Base-by-base conservation (phyloP, 2,888 invertebrate species). In the Phragmatobia fuliginosa region DNA sequence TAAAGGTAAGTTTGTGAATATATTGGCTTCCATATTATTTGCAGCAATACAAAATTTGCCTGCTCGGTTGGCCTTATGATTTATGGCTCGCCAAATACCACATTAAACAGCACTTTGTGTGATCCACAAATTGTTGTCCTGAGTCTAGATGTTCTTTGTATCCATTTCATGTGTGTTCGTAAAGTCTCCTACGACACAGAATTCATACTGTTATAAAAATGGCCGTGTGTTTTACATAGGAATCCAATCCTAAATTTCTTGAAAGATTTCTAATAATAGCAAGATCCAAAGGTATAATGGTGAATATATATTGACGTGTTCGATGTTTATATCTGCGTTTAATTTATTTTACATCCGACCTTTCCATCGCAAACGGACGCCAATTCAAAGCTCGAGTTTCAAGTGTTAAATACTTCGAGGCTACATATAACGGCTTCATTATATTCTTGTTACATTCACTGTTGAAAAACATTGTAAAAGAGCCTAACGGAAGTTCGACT, bases 341-440 rank as follows among this genome's bases (percentile, higher is more conserved):
- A 75, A 73, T 82, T 77, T 71, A 80, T 65, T 82, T 80, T 71
- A 80, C 63, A 56, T 14, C 63, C 36, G 66, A 73, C 72, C 78
- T 80, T 80, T 77, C 60, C 32, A 31, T 65, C 52, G 16, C 58
- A 33, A 62, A 67, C 65, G 38, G 45, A 66, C 68, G 63, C 25
- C 60, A 49, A 64, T 64, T 71, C 68, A 67, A 61, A 75, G 66
- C 67, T 65, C 66, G 58, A 76, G 65, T 72, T 71, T 60, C 58
- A 80, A 75, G 65, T 72, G 75, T 71, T 75, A 82, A 76, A 80
- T 74, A 76, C 71, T 73, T 68, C 68, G 74, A 80, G 78, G 79
- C 76, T 69, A 72, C 65, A 77, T 63, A 78, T 78, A 82, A 75
- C 76, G 71, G 71, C 62, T 71, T 74, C 66, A 74, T 71, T 82